Evolutionary conservation across 1,140 invertebrate genomes (phyloP).

Genomic region (Metopolophium dirhodum): DNA sequence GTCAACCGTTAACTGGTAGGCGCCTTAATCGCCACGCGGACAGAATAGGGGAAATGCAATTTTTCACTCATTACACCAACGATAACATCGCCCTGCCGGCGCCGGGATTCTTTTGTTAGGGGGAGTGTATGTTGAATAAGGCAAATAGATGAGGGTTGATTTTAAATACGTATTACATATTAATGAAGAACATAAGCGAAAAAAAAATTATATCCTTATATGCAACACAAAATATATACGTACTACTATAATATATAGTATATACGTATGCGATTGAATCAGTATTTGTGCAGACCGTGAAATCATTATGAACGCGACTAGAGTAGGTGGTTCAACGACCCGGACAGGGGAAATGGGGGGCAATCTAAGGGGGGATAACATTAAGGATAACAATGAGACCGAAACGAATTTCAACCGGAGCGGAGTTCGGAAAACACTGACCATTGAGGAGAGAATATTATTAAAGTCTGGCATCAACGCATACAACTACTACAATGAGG

Average conservation of each 20-base stretch:
- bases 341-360: slow-evolving; percentile 35
- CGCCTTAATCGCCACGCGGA: slow-evolving; percentile 23
- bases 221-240: neutral
- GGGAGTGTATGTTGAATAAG: neutral
- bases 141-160: neutral
- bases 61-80: slow-evolving; percentile 56
- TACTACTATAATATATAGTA: neutral
- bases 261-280: neutral
- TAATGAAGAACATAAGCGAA: neutral
- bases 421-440: slow-evolving; percentile 49
- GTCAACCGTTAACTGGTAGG: slow-evolving; percentile 49
- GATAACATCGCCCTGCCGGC: slow-evolving; percentile 46
- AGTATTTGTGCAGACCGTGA: slow-evolving; percentile 56
- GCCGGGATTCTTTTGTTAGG: slow-evolving; percentile 17
- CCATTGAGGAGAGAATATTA: slow-evolving; percentile 44
- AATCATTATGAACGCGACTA: slow-evolving; percentile 51
- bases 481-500: slow-evolving; percentile 21
- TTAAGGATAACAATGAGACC: slow-evolving; percentile 55
- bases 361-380: slow-evolving; percentile 22
- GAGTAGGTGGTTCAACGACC: slow-evolving; percentile 52
- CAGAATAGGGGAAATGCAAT: slow-evolving; percentile 39
- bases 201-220: slow-evolving; percentile 2
- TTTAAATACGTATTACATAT: slow-evolving; percentile 42
- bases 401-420: slow-evolving; percentile 52
- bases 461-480: slow-evolving; percentile 40